A percentile compares a stretch with the other conserved stretches of the same genome.
Conservation (phyloP, 2,888 invertebrate genomes). For the Ophion slaviceki region DNA sequence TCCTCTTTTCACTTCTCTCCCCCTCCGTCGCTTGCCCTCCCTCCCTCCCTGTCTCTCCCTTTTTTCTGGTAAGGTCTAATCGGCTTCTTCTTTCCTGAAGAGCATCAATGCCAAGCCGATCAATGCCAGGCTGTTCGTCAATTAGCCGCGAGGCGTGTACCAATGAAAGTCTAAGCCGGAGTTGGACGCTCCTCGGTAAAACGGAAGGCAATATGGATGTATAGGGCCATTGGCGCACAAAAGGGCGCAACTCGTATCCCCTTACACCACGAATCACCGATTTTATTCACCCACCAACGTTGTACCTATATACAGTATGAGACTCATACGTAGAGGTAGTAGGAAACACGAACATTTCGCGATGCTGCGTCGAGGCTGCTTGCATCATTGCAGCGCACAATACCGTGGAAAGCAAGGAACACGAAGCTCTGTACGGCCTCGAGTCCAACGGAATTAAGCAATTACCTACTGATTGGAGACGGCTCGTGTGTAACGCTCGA, state of each 20-base stretch:
- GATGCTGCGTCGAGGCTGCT: slow-evolving; percentile 2
- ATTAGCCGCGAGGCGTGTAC: slow-evolving; percentile 58
- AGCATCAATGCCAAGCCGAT: slow-evolving; percentile 59
- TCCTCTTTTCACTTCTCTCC: not conserved
- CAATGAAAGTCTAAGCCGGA: slow-evolving; percentile 58
- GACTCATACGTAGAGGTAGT: not conserved
- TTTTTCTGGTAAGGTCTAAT: slow-evolving; percentile 24
- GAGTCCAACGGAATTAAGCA: slow-evolving; percentile 79
- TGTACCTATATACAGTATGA: not conserved
- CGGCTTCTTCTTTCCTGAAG: slow-evolving; percentile 41
- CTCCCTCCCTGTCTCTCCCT: slow-evolving; percentile 1
- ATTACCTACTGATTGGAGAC: slow-evolving; percentile 82
- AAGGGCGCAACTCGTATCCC: not conserved
- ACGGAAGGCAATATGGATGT: slow-evolving; percentile 30
- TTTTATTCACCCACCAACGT: not conserved
- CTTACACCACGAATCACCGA: not conserved
- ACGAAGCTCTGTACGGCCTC: slow-evolving; percentile 21
- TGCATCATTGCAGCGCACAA: slow-evolving; percentile 28
- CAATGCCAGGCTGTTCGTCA: slow-evolving; percentile 64
- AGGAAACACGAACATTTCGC: slow-evolving; percentile 31
- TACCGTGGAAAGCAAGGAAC: slow-evolving; percentile 18
- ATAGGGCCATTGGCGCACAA: not conserved
- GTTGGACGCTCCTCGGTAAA: slow-evolving; percentile 40
- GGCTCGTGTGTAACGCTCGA: slow-evolving; percentile 70
- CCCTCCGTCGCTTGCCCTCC: not conserved